These are phyloP conservation scores for Caerostris darwini DNA, from an alignment of 1,140 invertebrate species.

Conservation along the genomic window DNA sequence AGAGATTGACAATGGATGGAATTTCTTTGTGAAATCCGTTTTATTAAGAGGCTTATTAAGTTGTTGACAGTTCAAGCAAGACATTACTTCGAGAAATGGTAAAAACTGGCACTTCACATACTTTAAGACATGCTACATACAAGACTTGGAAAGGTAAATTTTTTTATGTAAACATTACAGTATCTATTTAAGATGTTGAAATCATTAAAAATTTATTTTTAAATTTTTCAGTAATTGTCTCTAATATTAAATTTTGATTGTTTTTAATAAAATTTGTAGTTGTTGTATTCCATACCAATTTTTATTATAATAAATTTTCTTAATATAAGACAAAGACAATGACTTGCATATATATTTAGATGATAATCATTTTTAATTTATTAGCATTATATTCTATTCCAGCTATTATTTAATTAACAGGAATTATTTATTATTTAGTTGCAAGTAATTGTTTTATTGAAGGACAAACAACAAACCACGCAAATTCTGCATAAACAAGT, in stretches of 20 bases:
- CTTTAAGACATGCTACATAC: conserved; percentile 25
- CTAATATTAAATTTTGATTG: neutral
- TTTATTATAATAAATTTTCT: neutral
- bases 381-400: too few species aligned
- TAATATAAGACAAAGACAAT: neutral
- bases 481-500: too few species aligned
- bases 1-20: neutral
- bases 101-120: neutral
- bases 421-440: too few species aligned
- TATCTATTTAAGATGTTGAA: neutral
- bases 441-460: too few species aligned
- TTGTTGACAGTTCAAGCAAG: neutral
- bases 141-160: conserved; percentile 21
- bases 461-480: too few species aligned
- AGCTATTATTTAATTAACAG: too few species aligned
- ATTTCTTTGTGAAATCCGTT: neutral
- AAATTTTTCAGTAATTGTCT: neutral
- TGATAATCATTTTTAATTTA: too few species aligned
- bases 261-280: neutral
- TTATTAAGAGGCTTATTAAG: neutral
- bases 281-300: neutral
- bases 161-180: neutral
- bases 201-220: neutral
- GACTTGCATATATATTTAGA: neutral
- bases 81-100: neutral